A percentile compares a stretch with the other conserved stretches of the same genome.
These are phyloP conservation scores for Scomber japonicus DNA, from an alignment of 2,113 vertebrate genomes.

Conservation along the genomic window DNA sequence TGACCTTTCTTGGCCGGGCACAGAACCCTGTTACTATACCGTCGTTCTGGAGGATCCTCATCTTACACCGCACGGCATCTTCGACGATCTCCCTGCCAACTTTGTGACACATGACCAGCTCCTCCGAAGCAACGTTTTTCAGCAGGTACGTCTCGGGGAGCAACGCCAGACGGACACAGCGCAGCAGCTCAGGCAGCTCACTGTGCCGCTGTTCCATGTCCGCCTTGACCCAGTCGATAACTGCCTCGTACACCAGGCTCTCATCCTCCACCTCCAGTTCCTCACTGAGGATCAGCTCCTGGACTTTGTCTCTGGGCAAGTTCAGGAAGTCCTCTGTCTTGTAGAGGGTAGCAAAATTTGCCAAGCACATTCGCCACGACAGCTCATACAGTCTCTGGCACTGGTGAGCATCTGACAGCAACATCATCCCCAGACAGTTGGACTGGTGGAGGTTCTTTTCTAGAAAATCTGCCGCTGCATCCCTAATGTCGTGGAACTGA, in stretches of 20 bases:
- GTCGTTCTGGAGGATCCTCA: slow-evolving; percentile 89
- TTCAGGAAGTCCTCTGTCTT: slow-evolving; percentile 87
- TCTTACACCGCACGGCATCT: slow-evolving; percentile 88
- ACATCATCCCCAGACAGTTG: slow-evolving; percentile 91
- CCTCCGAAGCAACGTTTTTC: slow-evolving; percentile 84
- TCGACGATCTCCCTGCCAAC: slow-evolving; percentile 88
- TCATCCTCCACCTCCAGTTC: slow-evolving; percentile 90
- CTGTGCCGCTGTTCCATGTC: slow-evolving; percentile 81
- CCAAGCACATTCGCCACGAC: slow-evolving; percentile 89
- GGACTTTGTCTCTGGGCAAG: slow-evolving; percentile 87
- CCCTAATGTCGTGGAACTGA: slow-evolving; percentile 89
- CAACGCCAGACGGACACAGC: slow-evolving; percentile 87
- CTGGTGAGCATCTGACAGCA: slow-evolving; percentile 88
- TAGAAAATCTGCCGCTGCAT: slow-evolving; percentile 87
- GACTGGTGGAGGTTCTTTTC: slow-evolving; percentile 89
- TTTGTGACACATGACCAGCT: slow-evolving; percentile 87
- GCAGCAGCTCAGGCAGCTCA: slow-evolving; percentile 85
- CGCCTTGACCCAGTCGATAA: slow-evolving; percentile 88
- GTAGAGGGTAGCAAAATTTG: slow-evolving; percentile 85
- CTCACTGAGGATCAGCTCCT: slow-evolving; percentile 89
- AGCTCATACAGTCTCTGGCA: slow-evolving; percentile 88
- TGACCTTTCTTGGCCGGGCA: slow-evolving; percentile 88
- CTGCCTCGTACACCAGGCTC: slow-evolving; percentile 88
- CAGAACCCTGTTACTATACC: slow-evolving; percentile 89
- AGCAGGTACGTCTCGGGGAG: slow-evolving; percentile 87